Base-by-base conservation (phyloP, 2,888 invertebrate species). In the Oligia fasciuncula region DNA sequence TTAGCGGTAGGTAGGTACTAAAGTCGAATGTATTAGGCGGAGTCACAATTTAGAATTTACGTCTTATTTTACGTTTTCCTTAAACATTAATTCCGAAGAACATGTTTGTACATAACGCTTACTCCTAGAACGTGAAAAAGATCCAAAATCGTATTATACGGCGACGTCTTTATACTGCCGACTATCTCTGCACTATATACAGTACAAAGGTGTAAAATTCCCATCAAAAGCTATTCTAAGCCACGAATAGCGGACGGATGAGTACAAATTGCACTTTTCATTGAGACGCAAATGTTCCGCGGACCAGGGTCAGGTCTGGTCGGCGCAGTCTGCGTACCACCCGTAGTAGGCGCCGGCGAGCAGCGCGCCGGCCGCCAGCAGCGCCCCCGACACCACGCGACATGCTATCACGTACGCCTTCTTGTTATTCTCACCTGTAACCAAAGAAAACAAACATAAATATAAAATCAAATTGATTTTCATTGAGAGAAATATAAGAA, bases 381-480 rank as follows among this genome's bases (percentile, higher is more conserved):
- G 51, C 4, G 92, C 76, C 8, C 80, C 91, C 0, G 97, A 96
- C 23, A 91, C 72, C 77, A 93, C 81, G 49, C 95, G 94, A 67
- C 90, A 88, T 74, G 88, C 86, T 77, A 91, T 77, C 29, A 95
- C 90, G 77, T 88, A 84, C 0, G 81, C 85, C 69, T 92, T 93
- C 5, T 88, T 90, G 17, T 90, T 89, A 88, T 96, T 94, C 86
- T 96, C 96, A 83, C 96, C 96, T 96, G 90, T 1, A 92, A 92
- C 63, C 76, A 88, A 72, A 13, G 67, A 69, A n/a, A 49, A 35
- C 14, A 4, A 63, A 2, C 4, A 71, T 75, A 11, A 60, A 43
- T 73, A 60, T 40, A 9, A 29, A 71, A 60, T 29, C 3, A 0
- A 70, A 57, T 9, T 3, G 9, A 40, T 70, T 54, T 70, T 54